Evolutionary conservation across 2,797 vertebrate genomes (phyloP).

Genomic region (Propithecus perrieri): DNA sequence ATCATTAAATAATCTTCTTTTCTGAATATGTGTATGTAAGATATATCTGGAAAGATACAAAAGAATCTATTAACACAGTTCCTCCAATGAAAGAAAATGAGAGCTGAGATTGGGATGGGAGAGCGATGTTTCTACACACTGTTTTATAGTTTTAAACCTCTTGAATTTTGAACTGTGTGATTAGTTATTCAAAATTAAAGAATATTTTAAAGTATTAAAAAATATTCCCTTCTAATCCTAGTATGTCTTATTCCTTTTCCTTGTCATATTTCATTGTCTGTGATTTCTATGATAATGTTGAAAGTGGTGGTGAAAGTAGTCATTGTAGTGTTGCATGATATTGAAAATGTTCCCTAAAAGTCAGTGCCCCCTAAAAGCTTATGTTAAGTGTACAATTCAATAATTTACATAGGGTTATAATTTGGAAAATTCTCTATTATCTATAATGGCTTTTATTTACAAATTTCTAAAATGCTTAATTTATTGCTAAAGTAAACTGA

Average conservation of each 20-base stretch:
- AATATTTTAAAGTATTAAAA: background rate
- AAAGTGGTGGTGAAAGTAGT: background rate
- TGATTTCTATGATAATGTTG: background rate
- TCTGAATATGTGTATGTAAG: background rate
- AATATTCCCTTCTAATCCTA: background rate
- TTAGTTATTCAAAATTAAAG: background rate
- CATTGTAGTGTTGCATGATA: background rate
- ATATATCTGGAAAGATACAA: background rate
- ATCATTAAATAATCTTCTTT: background rate
- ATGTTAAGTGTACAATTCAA: too few species aligned
- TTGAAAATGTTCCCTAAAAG: background rate
- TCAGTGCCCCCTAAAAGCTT: too few species aligned
- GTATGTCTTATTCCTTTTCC: background rate
- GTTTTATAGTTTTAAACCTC: background rate
- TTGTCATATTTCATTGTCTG: background rate
- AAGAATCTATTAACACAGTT: background rate
- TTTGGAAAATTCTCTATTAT: background rate
- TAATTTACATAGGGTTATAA: background rate
- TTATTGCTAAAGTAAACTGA: background rate
- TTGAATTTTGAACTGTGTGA: background rate
- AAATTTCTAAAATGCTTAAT: background rate
- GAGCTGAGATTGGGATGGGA: background rate
- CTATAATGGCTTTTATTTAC: background rate
- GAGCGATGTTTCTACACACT: background rate
- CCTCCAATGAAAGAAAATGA: background rate